Percentiles rank a stretch among this genome's conserved stretches.
Evolutionary conservation across 2,797 vertebrate genomes (phyloP).

Genomic region (Squalus acanthias): DNA sequence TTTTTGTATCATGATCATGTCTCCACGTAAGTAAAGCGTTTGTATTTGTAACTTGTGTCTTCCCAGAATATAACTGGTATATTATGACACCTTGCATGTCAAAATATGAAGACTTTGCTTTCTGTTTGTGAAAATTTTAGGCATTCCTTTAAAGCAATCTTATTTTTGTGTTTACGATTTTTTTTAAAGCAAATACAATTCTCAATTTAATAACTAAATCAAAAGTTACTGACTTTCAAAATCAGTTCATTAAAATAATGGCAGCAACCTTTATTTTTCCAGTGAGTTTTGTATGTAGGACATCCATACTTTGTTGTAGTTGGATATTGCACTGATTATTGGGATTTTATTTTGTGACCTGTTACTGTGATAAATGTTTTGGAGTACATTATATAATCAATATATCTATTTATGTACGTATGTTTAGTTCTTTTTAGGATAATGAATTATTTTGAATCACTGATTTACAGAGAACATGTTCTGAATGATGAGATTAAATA

Average conservation of each 20-base stretch:
- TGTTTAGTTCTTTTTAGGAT: neutral
- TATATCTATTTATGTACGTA: neutral
- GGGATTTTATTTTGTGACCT: neutral
- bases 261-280: neutral
- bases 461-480: neutral
- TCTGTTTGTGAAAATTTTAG: neutral
- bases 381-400: neutral
- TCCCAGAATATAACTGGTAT: neutral
- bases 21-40: constrained; percentile 16
- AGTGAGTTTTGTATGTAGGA: neutral
- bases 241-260: neutral
- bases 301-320: neutral
- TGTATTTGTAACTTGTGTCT: neutral
- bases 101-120: neutral
- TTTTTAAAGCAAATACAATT: neutral
- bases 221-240: constrained; percentile 10
- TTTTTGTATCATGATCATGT: constrained; percentile 10
- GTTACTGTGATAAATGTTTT: neutral
- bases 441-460: neutral
- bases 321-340: neutral
- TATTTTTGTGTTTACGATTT: neutral
- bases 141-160: neutral
- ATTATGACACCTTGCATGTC: neutral
- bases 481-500: neutral
- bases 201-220: neutral